phyloP scores from a whole-genome alignment of 2,113 vertebrate genomes.

The Ploceus nigricollis region DNA sequence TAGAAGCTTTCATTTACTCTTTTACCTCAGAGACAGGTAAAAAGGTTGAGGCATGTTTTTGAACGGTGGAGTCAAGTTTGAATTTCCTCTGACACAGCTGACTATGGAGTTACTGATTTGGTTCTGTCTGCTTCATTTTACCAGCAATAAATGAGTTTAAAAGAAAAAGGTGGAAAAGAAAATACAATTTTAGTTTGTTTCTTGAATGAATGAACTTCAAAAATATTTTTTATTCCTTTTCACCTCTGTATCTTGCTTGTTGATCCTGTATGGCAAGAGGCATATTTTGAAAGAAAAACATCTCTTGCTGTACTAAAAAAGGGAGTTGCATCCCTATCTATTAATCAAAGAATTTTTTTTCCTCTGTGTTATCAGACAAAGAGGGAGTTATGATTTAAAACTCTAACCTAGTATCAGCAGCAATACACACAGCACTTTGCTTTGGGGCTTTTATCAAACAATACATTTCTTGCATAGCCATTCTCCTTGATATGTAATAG shows the following conservation, averaged over 20 bases:
- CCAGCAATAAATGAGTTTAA: not conserved
- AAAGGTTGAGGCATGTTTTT: not conserved
- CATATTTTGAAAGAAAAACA: not conserved
- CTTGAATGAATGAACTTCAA: not conserved
- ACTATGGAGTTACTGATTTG: not conserved
- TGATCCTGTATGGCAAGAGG: not conserved
- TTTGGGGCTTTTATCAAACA: not conserved
- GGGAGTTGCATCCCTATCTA: not conserved
- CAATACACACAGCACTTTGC: not conserved
- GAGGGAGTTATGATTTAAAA: not conserved
- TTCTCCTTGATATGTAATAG: not conserved
- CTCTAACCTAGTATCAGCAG: not conserved
- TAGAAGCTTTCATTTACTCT: not conserved
- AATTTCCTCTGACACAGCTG: not conserved
- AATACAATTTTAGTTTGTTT: not conserved
- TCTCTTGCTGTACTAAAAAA: not conserved
- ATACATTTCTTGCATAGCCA: not conserved
- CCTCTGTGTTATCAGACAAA: not conserved
- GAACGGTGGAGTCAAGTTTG: not conserved
- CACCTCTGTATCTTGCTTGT: not conserved
- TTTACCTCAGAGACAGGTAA: not conserved
- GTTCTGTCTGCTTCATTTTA: not conserved
- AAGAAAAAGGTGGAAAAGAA: not conserved
- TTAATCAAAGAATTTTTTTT: not conserved
- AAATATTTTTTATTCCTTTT: not conserved